Conservation (phyloP, 1,140 invertebrate genomes). For the Schlechtendalia chinensis region DNA sequence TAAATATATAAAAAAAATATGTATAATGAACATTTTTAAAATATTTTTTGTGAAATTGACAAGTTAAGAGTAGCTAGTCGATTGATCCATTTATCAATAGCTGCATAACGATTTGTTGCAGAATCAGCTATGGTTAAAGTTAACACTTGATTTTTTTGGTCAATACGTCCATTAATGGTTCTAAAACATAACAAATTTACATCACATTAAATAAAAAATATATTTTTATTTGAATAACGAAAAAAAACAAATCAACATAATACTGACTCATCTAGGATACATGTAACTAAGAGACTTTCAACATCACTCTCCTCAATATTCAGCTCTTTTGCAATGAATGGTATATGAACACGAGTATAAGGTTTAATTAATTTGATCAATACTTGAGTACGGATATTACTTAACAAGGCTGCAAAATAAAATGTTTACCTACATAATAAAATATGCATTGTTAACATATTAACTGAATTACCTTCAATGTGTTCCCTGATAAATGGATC, state of each 20-base stretch:
- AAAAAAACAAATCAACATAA: not conserved
- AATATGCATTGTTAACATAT: not conserved
- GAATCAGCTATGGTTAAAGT: constrained; percentile 80
- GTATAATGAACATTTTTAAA: constrained; percentile 36
- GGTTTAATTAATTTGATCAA: constrained; percentile 97
- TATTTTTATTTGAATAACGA: not conserved
- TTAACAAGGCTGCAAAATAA: constrained; percentile 74
- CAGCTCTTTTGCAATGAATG: constrained; percentile 95
- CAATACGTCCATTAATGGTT: constrained; percentile 94
- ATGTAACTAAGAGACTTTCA: constrained; percentile 95
- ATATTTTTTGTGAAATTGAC: constrained; percentile 85
- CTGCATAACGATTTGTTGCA: constrained; percentile 83
- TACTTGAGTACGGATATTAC: constrained; percentile 96
- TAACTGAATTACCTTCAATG: constrained; percentile 84
- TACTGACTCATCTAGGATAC: constrained; percentile 91
- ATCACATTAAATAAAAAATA: not conserved
- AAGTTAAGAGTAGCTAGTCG: constrained; percentile 85
- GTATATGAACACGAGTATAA: constrained; percentile 96
- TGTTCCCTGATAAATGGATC: constrained; percentile 99
- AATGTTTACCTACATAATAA: too few relatives aligned
- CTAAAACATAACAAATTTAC: constrained; percentile 58
- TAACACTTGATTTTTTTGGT: constrained; percentile 94
- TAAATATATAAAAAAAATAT: too few relatives aligned
- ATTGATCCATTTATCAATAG: constrained; percentile 94
- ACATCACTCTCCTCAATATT: constrained; percentile 96